A percentile compares a stretch with the other conserved stretches of the same genome.
Conservation (phyloP, 2,113 vertebrate species). For the Dicentrarchus labrax region DNA sequence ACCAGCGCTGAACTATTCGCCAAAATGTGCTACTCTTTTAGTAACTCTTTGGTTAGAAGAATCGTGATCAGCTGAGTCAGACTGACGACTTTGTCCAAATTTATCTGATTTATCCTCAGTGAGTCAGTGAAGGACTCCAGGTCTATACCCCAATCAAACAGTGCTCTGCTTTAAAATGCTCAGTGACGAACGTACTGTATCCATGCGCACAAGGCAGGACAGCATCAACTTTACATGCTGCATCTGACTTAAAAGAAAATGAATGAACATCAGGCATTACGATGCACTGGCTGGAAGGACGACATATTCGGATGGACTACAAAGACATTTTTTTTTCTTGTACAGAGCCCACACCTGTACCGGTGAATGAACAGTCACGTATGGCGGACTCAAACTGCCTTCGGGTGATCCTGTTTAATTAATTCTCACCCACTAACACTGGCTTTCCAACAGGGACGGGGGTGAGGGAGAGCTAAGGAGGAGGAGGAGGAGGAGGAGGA, state of each 20-base stretch:
- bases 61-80: conserved; percentile 72
- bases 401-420: conserved; percentile 70
- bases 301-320: background rate
- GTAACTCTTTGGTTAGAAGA: conserved; percentile 15
- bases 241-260: background rate
- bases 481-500: background rate
- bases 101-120: conserved; percentile 45
- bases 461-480: conserved; percentile 10
- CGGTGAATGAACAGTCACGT: conserved; percentile 52
- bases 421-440: conserved; percentile 67
- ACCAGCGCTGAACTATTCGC: too few relatives aligned
- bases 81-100: conserved; percentile 62
- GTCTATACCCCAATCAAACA: conserved; percentile 33
- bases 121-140: conserved; percentile 65
- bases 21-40: conserved; percentile 2
- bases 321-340: background rate
- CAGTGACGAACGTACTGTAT: conserved; percentile 46
- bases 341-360: conserved; percentile 44
- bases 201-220: conserved; percentile 17
- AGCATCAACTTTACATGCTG: conserved; percentile 22
- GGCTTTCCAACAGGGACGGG: conserved; percentile 43
- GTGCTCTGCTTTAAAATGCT: conserved; percentile 15
- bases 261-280: conserved; percentile 6
- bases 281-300: background rate
- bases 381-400: conserved; percentile 56